Percentiles rank a stretch among this genome's conserved stretches.
Conservation (phyloP, 2,797 vertebrate species). For the Schizothorax lantsangensis region DNA sequence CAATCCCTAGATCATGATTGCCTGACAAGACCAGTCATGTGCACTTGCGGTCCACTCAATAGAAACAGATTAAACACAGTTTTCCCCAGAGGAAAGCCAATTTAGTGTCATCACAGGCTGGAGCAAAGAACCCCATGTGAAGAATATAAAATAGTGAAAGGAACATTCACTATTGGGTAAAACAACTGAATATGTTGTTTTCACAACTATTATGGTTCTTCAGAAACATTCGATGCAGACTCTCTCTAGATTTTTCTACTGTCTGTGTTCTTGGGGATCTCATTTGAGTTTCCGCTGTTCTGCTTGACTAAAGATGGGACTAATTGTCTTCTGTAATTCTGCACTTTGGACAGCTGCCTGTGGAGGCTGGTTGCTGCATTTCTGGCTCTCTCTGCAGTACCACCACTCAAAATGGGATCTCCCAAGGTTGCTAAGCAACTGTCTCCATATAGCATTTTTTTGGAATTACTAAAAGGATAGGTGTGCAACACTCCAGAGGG, state of each 20-base stretch:
- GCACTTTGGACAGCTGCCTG: slow-evolving; percentile 30
- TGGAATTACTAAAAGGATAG: slow-evolving; percentile 54
- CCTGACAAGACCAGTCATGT: slow-evolving; percentile 27
- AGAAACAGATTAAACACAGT: neutral
- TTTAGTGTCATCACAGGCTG: neutral
- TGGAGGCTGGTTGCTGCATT: slow-evolving; percentile 40
- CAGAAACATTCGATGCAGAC: neutral
- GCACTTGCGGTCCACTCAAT: neutral
- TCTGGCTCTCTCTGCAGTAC: slow-evolving; percentile 52
- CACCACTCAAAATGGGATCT: slow-evolving; percentile 56
- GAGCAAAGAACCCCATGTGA: neutral
- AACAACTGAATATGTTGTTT: neutral
- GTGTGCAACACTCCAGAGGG: slow-evolving; percentile 48
- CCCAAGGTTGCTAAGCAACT: slow-evolving; percentile 67
- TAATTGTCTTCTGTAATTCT: slow-evolving; percentile 55
- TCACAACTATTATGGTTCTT: neutral
- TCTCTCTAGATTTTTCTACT: slow-evolving; percentile 6
- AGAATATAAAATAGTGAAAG: neutral
- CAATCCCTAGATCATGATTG: neutral
- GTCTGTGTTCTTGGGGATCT: neutral
- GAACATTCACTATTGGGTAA: neutral
- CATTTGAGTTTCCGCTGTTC: slow-evolving; percentile 9
- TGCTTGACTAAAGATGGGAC: slow-evolving; percentile 42
- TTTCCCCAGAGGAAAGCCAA: slow-evolving; percentile 2
- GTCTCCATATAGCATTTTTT: slow-evolving; percentile 53